Evolutionary conservation across 2,888 invertebrate genomes (phyloP).

Genomic region (Perithous albicinctus): DNA sequence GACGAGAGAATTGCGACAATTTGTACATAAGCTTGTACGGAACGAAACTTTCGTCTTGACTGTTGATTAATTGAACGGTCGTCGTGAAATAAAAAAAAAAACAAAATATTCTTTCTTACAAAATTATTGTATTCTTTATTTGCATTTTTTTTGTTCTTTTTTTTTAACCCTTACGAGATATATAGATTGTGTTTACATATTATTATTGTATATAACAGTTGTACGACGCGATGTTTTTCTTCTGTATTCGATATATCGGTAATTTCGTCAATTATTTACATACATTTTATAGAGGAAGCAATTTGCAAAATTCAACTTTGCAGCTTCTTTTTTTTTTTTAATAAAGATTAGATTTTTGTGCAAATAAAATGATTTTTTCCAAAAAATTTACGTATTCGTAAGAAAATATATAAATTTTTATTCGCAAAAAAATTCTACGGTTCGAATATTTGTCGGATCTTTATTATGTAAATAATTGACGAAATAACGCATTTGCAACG

Average conservation of each 20-base stretch:
- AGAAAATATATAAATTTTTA: too few relatives aligned
- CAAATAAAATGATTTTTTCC: too few relatives aligned
- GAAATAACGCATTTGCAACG: slow-evolving; percentile 4
- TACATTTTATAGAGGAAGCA: too few relatives aligned
- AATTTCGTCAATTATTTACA: too few relatives aligned
- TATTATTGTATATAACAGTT: not conserved
- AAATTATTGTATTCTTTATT: slow-evolving; percentile 56
- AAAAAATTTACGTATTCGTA: too few relatives aligned
- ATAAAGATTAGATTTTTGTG: too few relatives aligned
- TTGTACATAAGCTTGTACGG: slow-evolving; percentile 57
- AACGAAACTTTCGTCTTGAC: slow-evolving; percentile 44
- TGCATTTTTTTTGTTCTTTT: not conserved
- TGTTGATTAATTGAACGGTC: slow-evolving; percentile 11
- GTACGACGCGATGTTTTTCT: not conserved
- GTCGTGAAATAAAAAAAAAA: slow-evolving; percentile 26
- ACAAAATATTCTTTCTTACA: slow-evolving; percentile 47
- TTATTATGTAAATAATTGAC: too few relatives aligned
- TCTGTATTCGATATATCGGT: not conserved
- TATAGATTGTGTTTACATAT: not conserved
- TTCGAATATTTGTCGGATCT: too few relatives aligned
- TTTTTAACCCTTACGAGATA: not conserved
- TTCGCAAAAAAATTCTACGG: too few relatives aligned
- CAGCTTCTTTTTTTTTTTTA: too few relatives aligned
- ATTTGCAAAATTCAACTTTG: too few relatives aligned
- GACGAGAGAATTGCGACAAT: slow-evolving; percentile 51